Conservation (phyloP, 2,797 vertebrate species). For the Sarcoramphus papa region DNA sequence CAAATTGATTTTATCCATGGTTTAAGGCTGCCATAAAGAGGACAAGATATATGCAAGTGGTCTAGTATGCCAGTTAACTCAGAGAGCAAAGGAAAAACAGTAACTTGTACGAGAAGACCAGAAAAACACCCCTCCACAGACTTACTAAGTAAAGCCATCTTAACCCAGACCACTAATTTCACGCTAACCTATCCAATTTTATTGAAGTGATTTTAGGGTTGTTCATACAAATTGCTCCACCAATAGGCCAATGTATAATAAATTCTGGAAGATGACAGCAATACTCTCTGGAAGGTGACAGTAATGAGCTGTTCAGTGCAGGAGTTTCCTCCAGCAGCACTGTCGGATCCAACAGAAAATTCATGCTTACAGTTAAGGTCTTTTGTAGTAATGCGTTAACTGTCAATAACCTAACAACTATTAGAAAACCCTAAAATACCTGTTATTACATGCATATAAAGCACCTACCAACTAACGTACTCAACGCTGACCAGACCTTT, state of each 20-base stretch:
- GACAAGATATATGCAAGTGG: background rate
- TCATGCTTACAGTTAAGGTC: background rate
- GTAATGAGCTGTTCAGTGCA: background rate
- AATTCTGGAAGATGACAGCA: background rate
- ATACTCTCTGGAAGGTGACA: background rate
- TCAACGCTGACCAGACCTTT: background rate
- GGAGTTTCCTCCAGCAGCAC: background rate
- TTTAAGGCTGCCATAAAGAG: background rate
- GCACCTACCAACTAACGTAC: background rate
- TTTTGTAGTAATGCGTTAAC: background rate
- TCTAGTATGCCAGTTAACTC: background rate
- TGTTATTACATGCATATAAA: background rate
- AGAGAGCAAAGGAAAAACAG: background rate
- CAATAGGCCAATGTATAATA: background rate
- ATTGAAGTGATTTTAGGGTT: background rate
- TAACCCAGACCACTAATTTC: background rate
- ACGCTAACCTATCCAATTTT: fast-evolving
- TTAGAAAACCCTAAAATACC: background rate
- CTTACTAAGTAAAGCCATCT: background rate
- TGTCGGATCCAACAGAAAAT: background rate
- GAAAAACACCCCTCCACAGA: background rate
- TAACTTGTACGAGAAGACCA: background rate
- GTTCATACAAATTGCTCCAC: background rate
- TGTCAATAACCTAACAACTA: background rate
- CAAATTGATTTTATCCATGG: fast-evolving